A percentile compares a stretch with the other conserved stretches of the same genome.
Conservation (phyloP, 35 echinoderm and acorn worm species). For the Apostichopus californicus region DNA sequence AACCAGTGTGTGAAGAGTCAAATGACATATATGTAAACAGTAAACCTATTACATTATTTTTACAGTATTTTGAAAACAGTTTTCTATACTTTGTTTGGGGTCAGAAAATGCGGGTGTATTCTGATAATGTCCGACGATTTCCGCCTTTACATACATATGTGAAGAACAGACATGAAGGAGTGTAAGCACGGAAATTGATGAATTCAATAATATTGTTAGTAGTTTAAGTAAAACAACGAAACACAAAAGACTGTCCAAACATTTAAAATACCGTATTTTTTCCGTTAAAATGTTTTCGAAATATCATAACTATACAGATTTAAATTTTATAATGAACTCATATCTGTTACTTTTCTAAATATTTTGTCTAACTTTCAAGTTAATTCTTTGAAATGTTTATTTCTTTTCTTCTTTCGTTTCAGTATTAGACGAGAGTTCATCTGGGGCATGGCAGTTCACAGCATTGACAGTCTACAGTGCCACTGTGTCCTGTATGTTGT, state of each 20-base stretch:
- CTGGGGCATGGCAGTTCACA: neutral
- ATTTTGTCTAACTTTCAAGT: neutral
- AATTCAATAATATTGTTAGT: too few species aligned
- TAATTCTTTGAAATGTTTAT: neutral
- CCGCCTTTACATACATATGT: too few species aligned
- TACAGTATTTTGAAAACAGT: too few species aligned
- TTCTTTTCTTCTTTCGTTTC: neutral
- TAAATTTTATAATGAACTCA: neutral
- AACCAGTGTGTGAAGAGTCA: too few species aligned
- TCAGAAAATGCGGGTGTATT: too few species aligned
- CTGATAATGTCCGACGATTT: too few species aligned
- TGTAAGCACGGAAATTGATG: too few species aligned
- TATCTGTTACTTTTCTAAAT: neutral
- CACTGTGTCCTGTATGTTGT: neutral
- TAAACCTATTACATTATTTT: too few species aligned
- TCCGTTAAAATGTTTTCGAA: neutral
- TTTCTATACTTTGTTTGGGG: too few species aligned
- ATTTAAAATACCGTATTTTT: neutral
- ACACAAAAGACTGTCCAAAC: neutral
- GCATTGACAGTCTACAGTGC: conserved; percentile 23
- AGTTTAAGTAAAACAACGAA: too few species aligned
- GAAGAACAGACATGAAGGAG: too few species aligned
- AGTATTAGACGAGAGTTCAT: neutral
- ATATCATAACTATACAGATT: neutral
- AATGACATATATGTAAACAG: too few species aligned